Conservation (phyloP, 2,113 vertebrate species). For the human region DNA sequence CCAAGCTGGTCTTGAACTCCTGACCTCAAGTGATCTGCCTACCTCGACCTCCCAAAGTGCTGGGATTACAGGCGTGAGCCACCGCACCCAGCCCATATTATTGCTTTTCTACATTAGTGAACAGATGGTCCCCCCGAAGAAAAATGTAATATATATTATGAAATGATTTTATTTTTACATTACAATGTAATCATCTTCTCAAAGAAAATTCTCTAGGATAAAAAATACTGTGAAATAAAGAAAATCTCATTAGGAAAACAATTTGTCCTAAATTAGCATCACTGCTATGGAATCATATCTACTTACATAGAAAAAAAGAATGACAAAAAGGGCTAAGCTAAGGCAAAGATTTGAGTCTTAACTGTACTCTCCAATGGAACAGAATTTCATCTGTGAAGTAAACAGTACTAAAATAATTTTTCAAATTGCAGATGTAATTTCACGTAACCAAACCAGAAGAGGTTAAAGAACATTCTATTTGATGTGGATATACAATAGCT, state of each 20-base stretch:
- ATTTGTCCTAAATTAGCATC: slow-evolving; percentile 33
- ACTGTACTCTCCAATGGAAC: background rate
- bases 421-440: background rate
- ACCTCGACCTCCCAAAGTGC: too few species aligned
- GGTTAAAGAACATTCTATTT: background rate
- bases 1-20: too few species aligned
- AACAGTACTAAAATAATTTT: background rate
- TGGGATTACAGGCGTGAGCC: too few species aligned
- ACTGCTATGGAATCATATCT: slow-evolving; percentile 17
- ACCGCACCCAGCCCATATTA: background rate
- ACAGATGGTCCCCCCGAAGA: background rate
- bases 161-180: slow-evolving; percentile 33
- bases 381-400: background rate
- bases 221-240: slow-evolving; percentile 44
- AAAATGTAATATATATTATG: background rate
- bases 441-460: background rate
- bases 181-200: background rate
- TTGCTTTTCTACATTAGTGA: background rate
- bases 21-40: too few species aligned
- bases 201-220: slow-evolving; percentile 13
- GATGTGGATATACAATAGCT: background rate
- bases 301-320: background rate
- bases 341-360: background rate
- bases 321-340: background rate
- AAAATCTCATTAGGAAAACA: slow-evolving; percentile 44